phyloP scores from a whole-genome alignment of 2,113 vertebrate species.

The Rhabdornis inornatus region DNA sequence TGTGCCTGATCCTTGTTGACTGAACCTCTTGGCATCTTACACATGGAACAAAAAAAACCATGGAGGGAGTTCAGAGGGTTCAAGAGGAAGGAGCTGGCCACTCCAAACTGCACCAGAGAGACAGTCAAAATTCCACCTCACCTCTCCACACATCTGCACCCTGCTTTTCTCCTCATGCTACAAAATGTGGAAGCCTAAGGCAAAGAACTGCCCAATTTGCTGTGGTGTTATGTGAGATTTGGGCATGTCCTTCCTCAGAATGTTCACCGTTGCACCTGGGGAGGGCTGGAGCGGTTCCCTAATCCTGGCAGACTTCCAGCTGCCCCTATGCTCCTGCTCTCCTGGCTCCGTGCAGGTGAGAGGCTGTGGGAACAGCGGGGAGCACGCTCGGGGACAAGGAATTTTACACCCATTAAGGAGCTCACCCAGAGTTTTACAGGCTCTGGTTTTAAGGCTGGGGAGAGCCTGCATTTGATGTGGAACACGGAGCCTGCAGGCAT shows the following conservation, averaged over 20 bases:
- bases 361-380: not conserved
- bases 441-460: not conserved
- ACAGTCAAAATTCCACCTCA: not conserved
- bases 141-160: fast-evolving
- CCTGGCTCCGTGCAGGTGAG: not conserved
- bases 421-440: constrained; percentile 6
- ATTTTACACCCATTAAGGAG: constrained; percentile 17
- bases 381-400: not conserved
- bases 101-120: not conserved
- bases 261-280: not conserved
- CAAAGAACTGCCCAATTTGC: not conserved
- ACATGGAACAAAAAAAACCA: not conserved
- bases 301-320: not conserved
- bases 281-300: not conserved
- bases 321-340: not conserved
- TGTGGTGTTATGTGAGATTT: fast-evolving
- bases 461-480: constrained; percentile 3
- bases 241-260: not conserved
- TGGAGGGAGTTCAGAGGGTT: not conserved
- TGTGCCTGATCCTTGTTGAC: fast-evolving
- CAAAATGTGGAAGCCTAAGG: not conserved
- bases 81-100: not conserved
- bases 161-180: not conserved
- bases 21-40: not conserved
- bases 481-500: constrained; percentile 5